phyloP scores from a whole-genome alignment of 1,140 invertebrate genomes.

The Pinna nobilis region DNA sequence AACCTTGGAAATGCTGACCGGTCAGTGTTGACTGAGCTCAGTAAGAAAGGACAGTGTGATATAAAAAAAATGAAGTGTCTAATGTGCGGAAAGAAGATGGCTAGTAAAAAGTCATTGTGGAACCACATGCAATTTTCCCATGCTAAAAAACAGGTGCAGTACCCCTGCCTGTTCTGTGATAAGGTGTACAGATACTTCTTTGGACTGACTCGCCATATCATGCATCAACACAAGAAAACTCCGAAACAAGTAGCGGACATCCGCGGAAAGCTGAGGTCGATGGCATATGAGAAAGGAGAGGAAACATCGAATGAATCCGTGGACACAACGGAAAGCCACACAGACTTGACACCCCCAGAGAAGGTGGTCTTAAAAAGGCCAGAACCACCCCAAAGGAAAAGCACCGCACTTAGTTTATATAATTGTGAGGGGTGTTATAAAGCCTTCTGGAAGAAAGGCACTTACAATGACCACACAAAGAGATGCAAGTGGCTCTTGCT shows the following conservation, averaged over 20 bases:
- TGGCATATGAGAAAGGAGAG: conserved; percentile 25
- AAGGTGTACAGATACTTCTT: conserved; percentile 69
- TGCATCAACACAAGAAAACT: conserved; percentile 67
- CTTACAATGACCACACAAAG: conserved; percentile 29
- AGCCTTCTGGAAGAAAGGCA: conserved; percentile 49
- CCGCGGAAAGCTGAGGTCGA: conserved; percentile 54
- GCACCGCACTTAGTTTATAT: conserved; percentile 10
- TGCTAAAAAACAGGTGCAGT: conserved; percentile 49
- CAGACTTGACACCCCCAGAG: not conserved
- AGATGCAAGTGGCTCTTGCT: conserved; percentile 22
- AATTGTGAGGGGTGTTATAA: conserved; percentile 51
- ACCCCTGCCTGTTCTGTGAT: conserved; percentile 71
- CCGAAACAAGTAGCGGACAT: conserved; percentile 66
- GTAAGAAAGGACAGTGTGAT: conserved; percentile 33
- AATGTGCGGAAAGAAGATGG: conserved; percentile 63
- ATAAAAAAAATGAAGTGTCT: conserved; percentile 39
- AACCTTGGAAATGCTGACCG: conserved; percentile 19
- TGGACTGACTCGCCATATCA: conserved; percentile 69
- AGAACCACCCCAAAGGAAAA: not conserved
- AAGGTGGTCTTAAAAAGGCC: too few species aligned
- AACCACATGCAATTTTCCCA: conserved; percentile 71
- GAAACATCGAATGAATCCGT: not conserved
- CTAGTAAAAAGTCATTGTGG: conserved; percentile 61
- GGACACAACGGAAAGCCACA: not conserved
- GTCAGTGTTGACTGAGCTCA: conserved; percentile 27